These are phyloP conservation scores for Oostethus manadensis DNA, from an alignment of 2,113 vertebrate genomes.

Conservation along the genomic window DNA sequence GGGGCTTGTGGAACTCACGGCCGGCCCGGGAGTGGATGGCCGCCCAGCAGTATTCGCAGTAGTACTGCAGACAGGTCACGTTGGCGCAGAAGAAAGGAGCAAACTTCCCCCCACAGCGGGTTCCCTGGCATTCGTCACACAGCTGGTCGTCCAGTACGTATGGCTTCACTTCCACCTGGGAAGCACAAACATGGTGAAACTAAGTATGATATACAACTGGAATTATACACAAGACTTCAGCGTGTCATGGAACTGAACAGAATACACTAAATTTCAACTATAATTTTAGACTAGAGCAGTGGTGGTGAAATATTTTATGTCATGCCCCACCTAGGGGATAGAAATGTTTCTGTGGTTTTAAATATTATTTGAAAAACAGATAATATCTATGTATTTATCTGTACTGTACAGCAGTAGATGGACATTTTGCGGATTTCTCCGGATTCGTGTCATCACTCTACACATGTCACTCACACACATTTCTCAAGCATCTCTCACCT, in stretches of 20 bases:
- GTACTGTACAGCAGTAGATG: too few species aligned
- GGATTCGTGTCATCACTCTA: too few species aligned
- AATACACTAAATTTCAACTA: too few species aligned
- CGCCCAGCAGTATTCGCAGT: constrained; percentile 99
- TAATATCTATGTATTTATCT: too few species aligned
- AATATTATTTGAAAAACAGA: too few species aligned
- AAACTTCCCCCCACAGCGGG: constrained; percentile 97
- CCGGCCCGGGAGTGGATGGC: constrained; percentile 97
- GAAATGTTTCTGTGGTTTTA: too few species aligned
- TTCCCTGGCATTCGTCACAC: constrained; percentile 99
- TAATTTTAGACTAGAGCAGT: too few species aligned
- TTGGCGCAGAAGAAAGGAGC: constrained; percentile 99
- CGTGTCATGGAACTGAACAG: not conserved
- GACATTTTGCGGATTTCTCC: too few species aligned
- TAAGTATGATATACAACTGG: not conserved
- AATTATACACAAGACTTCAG: constrained; percentile 8
- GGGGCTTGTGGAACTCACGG: constrained; percentile 98
- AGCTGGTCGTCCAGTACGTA: constrained; percentile 99
- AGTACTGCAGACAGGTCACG: constrained; percentile 99
- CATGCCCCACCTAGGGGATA: too few species aligned
- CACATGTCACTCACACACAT: too few species aligned
- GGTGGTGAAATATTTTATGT: too few species aligned
- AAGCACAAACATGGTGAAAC: constrained; percentile 2
- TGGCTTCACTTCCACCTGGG: constrained; percentile 99
- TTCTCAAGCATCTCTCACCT: too few species aligned